These are phyloP conservation scores for Parasteatoda lunata DNA, from an alignment of 2,888 invertebrate genomes.

Conservation along the genomic window DNA sequence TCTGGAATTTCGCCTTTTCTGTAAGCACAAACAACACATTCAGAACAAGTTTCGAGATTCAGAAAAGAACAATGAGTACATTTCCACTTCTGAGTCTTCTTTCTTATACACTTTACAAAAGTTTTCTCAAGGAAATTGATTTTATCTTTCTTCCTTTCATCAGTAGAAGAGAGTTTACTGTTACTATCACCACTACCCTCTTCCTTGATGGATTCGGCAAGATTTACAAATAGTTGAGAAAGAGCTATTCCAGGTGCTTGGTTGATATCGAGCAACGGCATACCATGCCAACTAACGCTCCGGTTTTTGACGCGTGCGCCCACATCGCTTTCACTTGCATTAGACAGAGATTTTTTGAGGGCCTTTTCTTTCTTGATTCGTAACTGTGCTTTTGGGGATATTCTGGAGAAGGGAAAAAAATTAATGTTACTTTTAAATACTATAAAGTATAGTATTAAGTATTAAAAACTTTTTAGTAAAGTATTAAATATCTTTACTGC, in stretches of 20 bases:
- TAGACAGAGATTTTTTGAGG: conserved; percentile 54
- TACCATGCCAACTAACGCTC: conserved; percentile 69
- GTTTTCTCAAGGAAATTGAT: conserved; percentile 70
- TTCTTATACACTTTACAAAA: conserved; percentile 70
- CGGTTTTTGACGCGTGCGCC: conserved; percentile 53
- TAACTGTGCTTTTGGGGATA: conserved; percentile 43
- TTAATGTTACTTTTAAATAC: neutral
- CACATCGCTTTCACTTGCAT: conserved; percentile 25
- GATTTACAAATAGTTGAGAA: conserved; percentile 59
- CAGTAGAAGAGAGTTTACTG: conserved; percentile 34
- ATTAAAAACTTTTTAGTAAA: too few species aligned
- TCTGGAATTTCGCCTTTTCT: conserved; percentile 40
- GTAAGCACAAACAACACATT: conserved; percentile 69
- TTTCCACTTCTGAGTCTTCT: conserved; percentile 70
- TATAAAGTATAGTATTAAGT: too few species aligned
- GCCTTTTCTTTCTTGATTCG: conserved; percentile 51
- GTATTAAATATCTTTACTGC: too few species aligned
- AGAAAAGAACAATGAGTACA: conserved; percentile 68
- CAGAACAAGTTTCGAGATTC: conserved; percentile 70
- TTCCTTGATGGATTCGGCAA: conserved; percentile 63
- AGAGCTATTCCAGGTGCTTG: conserved; percentile 56
- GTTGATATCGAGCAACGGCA: conserved; percentile 50
- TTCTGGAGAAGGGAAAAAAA: conserved; percentile 17
- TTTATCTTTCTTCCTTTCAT: conserved; percentile 55
- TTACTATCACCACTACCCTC: conserved; percentile 37